Evolutionary conservation across 2,797 vertebrate genomes (phyloP).

Genomic region (Macropodus opercularis): DNA sequence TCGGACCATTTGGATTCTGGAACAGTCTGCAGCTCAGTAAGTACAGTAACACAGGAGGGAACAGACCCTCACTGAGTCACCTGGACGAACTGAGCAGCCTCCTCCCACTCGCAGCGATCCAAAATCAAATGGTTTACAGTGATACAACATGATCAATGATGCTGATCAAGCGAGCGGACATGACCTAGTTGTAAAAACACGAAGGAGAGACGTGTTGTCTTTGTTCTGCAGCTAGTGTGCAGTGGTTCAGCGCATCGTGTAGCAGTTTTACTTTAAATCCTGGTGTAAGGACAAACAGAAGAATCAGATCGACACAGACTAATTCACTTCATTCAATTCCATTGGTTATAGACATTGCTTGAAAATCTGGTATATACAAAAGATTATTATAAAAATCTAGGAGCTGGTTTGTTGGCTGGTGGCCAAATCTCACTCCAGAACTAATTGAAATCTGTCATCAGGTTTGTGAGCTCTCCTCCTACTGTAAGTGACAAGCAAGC

Average conservation of each 20-base stretch:
- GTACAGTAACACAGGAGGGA: background rate
- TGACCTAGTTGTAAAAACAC: too few species aligned
- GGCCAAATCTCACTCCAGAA: conserved; percentile 8
- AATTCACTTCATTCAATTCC: too few species aligned
- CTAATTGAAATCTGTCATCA: conserved; percentile 15
- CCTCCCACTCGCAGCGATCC: conserved; percentile 3
- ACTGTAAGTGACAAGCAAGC: background rate
- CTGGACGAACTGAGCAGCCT: background rate
- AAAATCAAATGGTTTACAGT: conserved; percentile 20
- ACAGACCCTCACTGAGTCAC: background rate
- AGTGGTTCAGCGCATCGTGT: too few species aligned
- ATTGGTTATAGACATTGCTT: too few species aligned
- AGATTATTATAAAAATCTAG: too few species aligned
- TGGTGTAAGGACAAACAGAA: too few species aligned
- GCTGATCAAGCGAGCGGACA: conserved; percentile 7
- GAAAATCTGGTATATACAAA: too few species aligned
- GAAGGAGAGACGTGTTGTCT: background rate
- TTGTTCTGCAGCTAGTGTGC: background rate
- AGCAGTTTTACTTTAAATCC: too few species aligned
- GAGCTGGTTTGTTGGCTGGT: background rate
- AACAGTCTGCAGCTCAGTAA: background rate
- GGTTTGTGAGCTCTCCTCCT: conserved; percentile 1
- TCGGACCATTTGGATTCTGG: background rate
- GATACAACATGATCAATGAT: conserved; percentile 8
- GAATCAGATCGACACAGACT: too few species aligned